These are phyloP conservation scores for Trachelus troglodyta DNA, from an alignment of 2,888 invertebrate genomes.

Conservation along the genomic window DNA sequence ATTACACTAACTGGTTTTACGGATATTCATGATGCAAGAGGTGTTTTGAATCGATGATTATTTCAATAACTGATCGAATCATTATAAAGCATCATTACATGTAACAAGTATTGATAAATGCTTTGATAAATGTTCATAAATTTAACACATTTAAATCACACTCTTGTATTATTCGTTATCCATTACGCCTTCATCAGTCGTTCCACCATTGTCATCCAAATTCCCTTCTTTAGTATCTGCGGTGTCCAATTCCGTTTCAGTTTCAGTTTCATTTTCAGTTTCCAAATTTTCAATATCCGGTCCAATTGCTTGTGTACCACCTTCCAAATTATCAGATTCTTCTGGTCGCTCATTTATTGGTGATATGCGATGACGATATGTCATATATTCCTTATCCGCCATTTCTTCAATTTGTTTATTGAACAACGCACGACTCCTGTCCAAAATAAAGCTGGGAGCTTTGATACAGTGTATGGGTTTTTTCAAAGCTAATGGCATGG, in stretches of 20 bases:
- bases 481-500: constrained; percentile 1
- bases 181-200: background rate
- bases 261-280: background rate
- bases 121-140: background rate
- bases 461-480: constrained; percentile 35
- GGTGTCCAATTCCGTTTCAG: background rate
- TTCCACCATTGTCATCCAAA: background rate
- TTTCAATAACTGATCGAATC: background rate
- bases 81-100: background rate
- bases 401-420: constrained; percentile 34
- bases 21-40: background rate
- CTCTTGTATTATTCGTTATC: background rate
- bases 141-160: background rate
- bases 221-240: background rate
- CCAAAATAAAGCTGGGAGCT: constrained; percentile 37
- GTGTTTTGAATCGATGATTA: background rate
- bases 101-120: background rate
- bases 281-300: background rate
- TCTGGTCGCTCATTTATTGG: background rate
- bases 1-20: background rate
- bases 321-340: background rate
- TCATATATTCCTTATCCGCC: constrained; percentile 37
- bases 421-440: constrained; percentile 37
- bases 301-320: background rate
- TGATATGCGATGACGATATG: constrained; percentile 36